These are phyloP conservation scores for Drosophila rellima DNA, from an alignment of 2,888 invertebrate genomes.

Conservation along the genomic window DNA sequence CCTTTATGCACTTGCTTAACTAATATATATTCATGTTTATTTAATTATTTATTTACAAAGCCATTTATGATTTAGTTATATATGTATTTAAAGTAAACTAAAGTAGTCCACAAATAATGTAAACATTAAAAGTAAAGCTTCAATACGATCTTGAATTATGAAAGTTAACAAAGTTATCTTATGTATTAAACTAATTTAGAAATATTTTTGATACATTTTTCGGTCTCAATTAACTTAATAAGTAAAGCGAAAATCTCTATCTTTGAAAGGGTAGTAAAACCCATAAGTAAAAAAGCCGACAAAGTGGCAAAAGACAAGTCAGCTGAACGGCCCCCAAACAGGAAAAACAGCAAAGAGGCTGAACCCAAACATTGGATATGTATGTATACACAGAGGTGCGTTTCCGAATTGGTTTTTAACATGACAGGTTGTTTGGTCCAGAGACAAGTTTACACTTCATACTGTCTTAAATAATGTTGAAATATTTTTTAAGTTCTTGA, in stretches of 20 bases:
- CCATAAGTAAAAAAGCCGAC: constrained; percentile 27
- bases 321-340: constrained; percentile 15
- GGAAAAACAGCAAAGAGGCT: constrained; percentile 51
- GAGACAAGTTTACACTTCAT: background rate
- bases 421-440: background rate
- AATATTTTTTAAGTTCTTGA: background rate
- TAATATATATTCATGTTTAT: no score
- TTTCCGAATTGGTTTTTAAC: background rate
- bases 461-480: background rate
- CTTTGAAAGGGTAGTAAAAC: constrained; percentile 22
- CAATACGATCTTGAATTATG: no score
- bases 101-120: background rate
- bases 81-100: no score
- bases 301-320: constrained; percentile 48
- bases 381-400: background rate
- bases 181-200: background rate
- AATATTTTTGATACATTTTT: background rate
- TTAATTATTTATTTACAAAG: no score
- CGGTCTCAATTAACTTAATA: background rate
- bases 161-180: no score
- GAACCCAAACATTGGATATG: constrained; percentile 15
- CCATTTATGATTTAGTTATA: no score
- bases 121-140: no score
- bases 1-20: no score
- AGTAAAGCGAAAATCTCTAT: background rate